Conservation (phyloP, 2,888 invertebrate genomes). For the Theristus sp. region DNA sequence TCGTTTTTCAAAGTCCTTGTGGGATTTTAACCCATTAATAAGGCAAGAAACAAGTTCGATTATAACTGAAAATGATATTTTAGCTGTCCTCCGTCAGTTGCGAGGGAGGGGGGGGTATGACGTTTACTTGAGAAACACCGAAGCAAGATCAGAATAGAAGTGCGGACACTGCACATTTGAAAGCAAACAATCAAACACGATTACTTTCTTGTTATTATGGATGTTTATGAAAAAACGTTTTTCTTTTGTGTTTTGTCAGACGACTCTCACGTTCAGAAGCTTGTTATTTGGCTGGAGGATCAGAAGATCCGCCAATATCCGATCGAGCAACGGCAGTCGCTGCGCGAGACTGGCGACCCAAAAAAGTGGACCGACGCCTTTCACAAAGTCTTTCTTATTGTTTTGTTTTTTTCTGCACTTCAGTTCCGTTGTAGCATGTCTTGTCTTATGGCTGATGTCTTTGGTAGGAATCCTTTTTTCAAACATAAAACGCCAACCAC, state of each 20-base stretch:
- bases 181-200: neutral
- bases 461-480: no score
- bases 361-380: slow-evolving; percentile 52
- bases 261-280: slow-evolving; percentile 53
- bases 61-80: no score
- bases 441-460: no score
- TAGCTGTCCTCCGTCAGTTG: no score
- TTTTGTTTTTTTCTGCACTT: neutral
- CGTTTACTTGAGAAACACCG: neutral
- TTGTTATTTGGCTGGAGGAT: slow-evolving; percentile 76
- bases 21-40: neutral
- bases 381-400: slow-evolving; percentile 26
- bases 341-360: slow-evolving; percentile 47
- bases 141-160: neutral
- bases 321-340: slow-evolving; percentile 53
- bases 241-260: slow-evolving; percentile 40
- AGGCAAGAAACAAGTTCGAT: no score
- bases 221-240: no score
- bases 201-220: neutral
- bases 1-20: neutral
- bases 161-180: neutral
- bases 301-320: slow-evolving; percentile 73
- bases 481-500: no score
- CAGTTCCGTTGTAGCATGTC: neutral
- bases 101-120: no score